Evolutionary conservation across 2,888 invertebrate species (phyloP), one percentile per base, ranked within the genome.

Genomic region (Plagodis dolabraria): DNA sequence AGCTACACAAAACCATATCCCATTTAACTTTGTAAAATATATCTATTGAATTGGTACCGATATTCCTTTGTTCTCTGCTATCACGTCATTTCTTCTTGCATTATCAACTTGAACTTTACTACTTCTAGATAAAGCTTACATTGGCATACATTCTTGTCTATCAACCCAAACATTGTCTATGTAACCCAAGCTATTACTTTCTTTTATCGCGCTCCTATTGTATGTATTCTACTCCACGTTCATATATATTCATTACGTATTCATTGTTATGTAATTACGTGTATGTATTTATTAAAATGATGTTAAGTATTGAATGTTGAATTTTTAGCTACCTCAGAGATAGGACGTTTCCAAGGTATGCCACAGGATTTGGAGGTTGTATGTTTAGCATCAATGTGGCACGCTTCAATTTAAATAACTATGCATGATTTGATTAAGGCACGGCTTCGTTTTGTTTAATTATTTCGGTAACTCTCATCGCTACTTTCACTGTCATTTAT

Each of bases 301-400:
- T 59, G 64, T 72, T 65, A 71, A 76, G 71, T 70, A 68, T 53
- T 69, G 43, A 71, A 70, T 74, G 76, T 89, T 82, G 77, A 70
- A 83, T 86, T 89, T 90, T 87, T 92, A 97, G 97, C 96, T 97
- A 97, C 94, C 96, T 97, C 90, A 96, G 96, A 95, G 97, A 97
- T 95, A 95, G 97, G 96, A 97, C 97, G 75, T 97, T 97, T 92
- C 97, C 97, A 95, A 97, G 97, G 97, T 96, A 96, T 89, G 94
- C 91, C 81, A 82, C 79, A 44, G 77, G 70, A 72, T 69, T 76
- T 80, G 80, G 75, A 76, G 76, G 79, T 81, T 86, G 75, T 84
- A 76, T 69, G 81, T 85, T 85, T 86, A 66, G 90, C 89, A 90
- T 89, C 82, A 65, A 85, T 73, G 87, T 89, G 89, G 86, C 89